Base-by-base conservation (phyloP, 2,888 invertebrate species). In the Cheilosia impressa region DNA sequence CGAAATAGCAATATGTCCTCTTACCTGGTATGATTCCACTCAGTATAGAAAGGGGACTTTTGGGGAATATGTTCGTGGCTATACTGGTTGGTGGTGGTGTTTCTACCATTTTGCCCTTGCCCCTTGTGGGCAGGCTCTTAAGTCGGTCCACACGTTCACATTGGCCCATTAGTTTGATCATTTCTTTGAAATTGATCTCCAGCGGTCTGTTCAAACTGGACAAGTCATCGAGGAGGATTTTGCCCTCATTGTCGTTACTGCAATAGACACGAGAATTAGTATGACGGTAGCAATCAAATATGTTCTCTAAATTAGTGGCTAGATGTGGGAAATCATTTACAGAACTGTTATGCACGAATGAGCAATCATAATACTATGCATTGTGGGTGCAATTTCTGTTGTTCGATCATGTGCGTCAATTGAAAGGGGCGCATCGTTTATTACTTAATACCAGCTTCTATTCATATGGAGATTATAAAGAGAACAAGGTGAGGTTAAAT, bases 11-110 rank as follows among this genome's bases (percentile, higher is more conserved):
- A 13, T 22, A 22, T 38, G 38, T 13, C 13, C 34, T 63, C 88
- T 89, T 89, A 96, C 97, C 97, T 92, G 97, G 97, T 90, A 97
- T 94, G 87, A 97, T 96, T 43, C 97, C 97, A 90, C 95, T 96
- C 60, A 97, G 93, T 87, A 97, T 90, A 0, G 96, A 95, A 43
- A 96, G 93, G 7, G 96, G 95, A 90, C 94, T 96, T 88, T 95
- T 94, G 0, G 93, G 94, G 87, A 94, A 93, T 85, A 94, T 91
- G 62, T 90, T 91, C 27, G 89, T 88, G 0, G 90, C 88, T 72
- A 91, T 85, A 88, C 90, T 89, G 2, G 93, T 27, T 34, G 1
- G 83, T 50, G 66, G 43, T 55, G 87, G 27, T 9, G 87, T 73
- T 63, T 89, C 88, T 13, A 82, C 92, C 91, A 76, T 91, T 91